These are phyloP conservation scores for Anabas testudineus DNA, from an alignment of 2,797 vertebrate species.

Conservation along the genomic window DNA sequence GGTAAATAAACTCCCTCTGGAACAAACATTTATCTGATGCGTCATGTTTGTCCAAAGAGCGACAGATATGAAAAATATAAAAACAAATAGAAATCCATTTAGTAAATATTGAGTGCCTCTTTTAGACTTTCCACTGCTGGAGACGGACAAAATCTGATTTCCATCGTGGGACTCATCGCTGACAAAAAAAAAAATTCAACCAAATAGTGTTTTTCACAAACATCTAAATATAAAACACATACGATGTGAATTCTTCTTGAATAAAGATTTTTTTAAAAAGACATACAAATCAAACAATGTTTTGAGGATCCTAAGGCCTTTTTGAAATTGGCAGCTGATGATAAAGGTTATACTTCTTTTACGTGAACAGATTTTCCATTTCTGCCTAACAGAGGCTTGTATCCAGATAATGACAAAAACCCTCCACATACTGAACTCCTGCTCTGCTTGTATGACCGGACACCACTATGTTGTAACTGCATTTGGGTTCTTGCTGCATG, in stretches of 20 bases:
- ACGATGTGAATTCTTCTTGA: constrained; percentile 58
- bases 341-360: constrained; percentile 77
- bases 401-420: constrained; percentile 82
- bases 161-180: constrained; percentile 35
- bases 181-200: constrained; percentile 28
- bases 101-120: constrained; percentile 28
- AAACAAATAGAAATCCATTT: constrained; percentile 50
- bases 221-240: constrained; percentile 73
- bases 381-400: constrained; percentile 69
- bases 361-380: constrained; percentile 65
- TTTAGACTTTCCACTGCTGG: constrained; percentile 48
- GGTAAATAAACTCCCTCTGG: constrained; percentile 61
- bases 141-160: constrained; percentile 51
- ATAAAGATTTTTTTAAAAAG: constrained; percentile 53
- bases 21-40: constrained; percentile 50
- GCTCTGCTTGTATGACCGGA: constrained; percentile 26
- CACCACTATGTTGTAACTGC: constrained; percentile 45
- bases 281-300: constrained; percentile 72
- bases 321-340: constrained; percentile 85
- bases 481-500: constrained; percentile 39
- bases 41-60: constrained; percentile 55
- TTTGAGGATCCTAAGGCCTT: constrained; percentile 83
- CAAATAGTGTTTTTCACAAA: constrained; percentile 63
- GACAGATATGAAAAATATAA: constrained; percentile 73
- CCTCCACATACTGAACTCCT: constrained; percentile 78